Evolutionary conservation across 1,140 invertebrate species (phyloP), one percentile per base, ranked within the genome.

Genomic region (Laodelphax striatellus): DNA sequence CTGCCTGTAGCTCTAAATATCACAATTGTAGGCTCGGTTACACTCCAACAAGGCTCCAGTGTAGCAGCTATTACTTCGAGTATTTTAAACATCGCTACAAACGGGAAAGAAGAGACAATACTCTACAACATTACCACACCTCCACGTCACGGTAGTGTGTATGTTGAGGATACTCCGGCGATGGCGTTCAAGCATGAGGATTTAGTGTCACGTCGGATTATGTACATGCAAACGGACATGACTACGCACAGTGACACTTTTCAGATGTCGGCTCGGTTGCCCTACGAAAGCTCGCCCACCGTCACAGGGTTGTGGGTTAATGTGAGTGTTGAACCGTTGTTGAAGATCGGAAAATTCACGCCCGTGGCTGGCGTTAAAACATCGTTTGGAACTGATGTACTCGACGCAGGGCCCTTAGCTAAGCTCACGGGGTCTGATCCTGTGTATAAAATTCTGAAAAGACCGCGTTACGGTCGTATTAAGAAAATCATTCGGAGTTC

Each of bases 141-240:
- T 14, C 92, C 93, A 0, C 74, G 80, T 14, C 81, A 89, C 71
- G 93, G 93, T 0, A 79, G 85, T 61, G 75, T 95, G 16, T 84
- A 88, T 65, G 79, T 88, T 0, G 79, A 85, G 34, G 83, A 89
- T 62, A 77, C 77, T 52, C 79, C 80, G 0, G 82, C 82, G 0
- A 74, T 75, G 0, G 77, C 76, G 19, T 97, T 97, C 70, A 82
- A 75, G 31, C 91, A 96, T 64, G 75, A 75, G 11, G 87, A 95
- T 73, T 70, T 97, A 34, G 79, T 85, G 70, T 73, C 81, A 58
- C 75, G 84, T 68, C 72, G 86, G 58, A 85, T 97, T 0, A 82
- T 87, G 68, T 98, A 94, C 65, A 83, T 93, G 75, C 93, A 96
- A 72, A 87, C 85, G n/a, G 86, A 96, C 70, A 83, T 94, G 79